phyloP scores from a whole-genome alignment of 2,113 vertebrate species.

The Chaetodon auriga region DNA sequence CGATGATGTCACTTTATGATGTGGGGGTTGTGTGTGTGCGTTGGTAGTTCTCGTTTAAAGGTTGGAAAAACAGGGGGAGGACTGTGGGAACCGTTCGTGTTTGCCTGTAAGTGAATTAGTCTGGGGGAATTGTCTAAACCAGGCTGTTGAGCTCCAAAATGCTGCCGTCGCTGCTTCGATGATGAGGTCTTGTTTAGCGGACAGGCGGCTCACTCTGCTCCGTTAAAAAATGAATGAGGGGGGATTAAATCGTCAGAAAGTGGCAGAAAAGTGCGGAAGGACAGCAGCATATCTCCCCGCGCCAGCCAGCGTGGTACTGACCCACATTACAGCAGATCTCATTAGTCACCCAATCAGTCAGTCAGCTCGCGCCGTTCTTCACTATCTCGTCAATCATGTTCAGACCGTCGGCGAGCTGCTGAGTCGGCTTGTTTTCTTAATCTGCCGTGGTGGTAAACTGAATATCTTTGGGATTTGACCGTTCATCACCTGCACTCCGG shows the following conservation, averaged over 20 bases:
- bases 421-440: not conserved
- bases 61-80: conserved; percentile 15
- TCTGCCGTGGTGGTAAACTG: not conserved
- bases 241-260: conserved; percentile 42
- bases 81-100: conserved; percentile 35
- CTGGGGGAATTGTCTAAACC: conserved; percentile 1
- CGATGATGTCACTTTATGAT: conserved; percentile 54
- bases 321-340: conserved; percentile 38
- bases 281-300: conserved; percentile 14
- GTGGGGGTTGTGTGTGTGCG: conserved; percentile 8
- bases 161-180: conserved; percentile 24
- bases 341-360: conserved; percentile 34
- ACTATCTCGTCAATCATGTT: not conserved
- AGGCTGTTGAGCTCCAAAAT: conserved; percentile 26
- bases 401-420: not conserved
- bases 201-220: conserved; percentile 16
- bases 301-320: conserved; percentile 14
- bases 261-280: conserved; percentile 22
- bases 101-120: conserved; percentile 53
- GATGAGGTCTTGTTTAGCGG: conserved; percentile 21
- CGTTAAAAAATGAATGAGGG: conserved; percentile 33
- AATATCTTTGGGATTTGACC: not conserved
- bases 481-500: not conserved
- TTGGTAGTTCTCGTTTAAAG: not conserved
- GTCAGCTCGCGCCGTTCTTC: not conserved